Evolutionary conservation across 1,140 invertebrate species (phyloP).

Genomic region (Drosophila eugracilis): DNA sequence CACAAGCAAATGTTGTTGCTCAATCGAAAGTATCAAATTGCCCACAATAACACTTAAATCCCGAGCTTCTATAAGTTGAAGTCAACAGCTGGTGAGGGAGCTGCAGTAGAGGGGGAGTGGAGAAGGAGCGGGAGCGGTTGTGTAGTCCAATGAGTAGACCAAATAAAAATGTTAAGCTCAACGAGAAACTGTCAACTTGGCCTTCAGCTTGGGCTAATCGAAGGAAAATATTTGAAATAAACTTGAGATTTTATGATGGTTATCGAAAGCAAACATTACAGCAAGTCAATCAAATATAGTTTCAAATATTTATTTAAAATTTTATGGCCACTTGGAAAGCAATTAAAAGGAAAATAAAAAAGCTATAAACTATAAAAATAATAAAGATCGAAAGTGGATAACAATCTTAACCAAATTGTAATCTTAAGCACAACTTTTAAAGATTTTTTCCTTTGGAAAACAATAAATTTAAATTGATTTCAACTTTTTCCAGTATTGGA

Average conservation of each 20-base stretch:
- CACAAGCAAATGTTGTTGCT: slow-evolving; percentile 84
- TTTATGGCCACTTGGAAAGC: background rate
- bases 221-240: slow-evolving; percentile 48
- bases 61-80: slow-evolving; percentile 61
- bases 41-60: slow-evolving; percentile 84
- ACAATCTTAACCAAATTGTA: too few relatives aligned
- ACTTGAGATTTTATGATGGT: slow-evolving; percentile 21
- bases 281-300: background rate
- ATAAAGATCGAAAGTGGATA: too few relatives aligned
- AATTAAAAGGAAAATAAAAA: too few relatives aligned
- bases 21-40: slow-evolving; percentile 84
- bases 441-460: background rate
- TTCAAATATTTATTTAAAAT: slow-evolving; percentile 2
- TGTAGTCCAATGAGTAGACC: slow-evolving; percentile 63
- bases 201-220: slow-evolving; percentile 27
- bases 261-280: slow-evolving; percentile 3
- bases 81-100: slow-evolving; percentile 41
- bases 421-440: too few relatives aligned
- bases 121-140: too few relatives aligned
- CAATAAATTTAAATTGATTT: slow-evolving; percentile 18
- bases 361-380: too few relatives aligned
- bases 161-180: slow-evolving; percentile 73
- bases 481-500: background rate
- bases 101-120: too few relatives aligned
- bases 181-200: slow-evolving; percentile 43